Conservation (phyloP, 2,888 invertebrate genomes). For the Cataglyphis altisquamis region DNA sequence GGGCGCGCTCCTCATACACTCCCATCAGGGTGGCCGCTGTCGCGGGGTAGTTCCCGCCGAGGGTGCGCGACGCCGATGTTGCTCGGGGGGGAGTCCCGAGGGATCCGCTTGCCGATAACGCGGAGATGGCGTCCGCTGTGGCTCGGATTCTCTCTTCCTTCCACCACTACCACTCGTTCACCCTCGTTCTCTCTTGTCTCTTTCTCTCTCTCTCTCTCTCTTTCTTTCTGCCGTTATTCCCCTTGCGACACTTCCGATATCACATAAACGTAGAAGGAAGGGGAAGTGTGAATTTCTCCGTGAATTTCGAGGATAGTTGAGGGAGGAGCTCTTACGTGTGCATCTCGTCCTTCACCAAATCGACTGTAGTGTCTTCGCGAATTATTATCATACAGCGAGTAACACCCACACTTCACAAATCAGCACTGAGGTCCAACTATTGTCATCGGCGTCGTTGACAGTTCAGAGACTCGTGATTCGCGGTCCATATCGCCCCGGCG, state of each 20-base stretch:
- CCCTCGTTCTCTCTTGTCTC: slow-evolving; percentile 60
- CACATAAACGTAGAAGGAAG: slow-evolving; percentile 36
- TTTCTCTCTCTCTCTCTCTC: slow-evolving; percentile 7
- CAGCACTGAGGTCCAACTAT: slow-evolving; percentile 52
- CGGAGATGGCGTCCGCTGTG: slow-evolving; percentile 85
- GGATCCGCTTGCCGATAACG: slow-evolving; percentile 86
- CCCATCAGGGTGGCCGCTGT: slow-evolving; percentile 91
- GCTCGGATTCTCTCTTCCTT: slow-evolving; percentile 74
- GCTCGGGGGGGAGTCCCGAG: slow-evolving; percentile 86
- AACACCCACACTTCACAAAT: slow-evolving; percentile 71
- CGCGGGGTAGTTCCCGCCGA: slow-evolving; percentile 85
- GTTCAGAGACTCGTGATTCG: slow-evolving; percentile 2
- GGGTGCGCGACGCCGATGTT: slow-evolving; percentile 83
- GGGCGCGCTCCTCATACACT: slow-evolving; percentile 94
- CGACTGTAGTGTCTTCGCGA: slow-evolving; percentile 30
- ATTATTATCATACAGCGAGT: slow-evolving; percentile 29
- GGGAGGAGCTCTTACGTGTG: slow-evolving; percentile 65
- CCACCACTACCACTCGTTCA: slow-evolving; percentile 62
- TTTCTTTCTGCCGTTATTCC: slow-evolving; percentile 35
- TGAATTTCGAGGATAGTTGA: slow-evolving; percentile 37
- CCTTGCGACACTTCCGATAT: slow-evolving; percentile 45
- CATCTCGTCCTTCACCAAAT: slow-evolving; percentile 55
- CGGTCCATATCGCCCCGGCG: slow-evolving; percentile 29
- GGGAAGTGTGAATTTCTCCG: slow-evolving; percentile 26
- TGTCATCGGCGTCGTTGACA: slow-evolving; percentile 47